These are phyloP conservation scores for Diadema setosum DNA, from an alignment of 35 echinoderm and acorn worm species.

Conservation along the genomic window DNA sequence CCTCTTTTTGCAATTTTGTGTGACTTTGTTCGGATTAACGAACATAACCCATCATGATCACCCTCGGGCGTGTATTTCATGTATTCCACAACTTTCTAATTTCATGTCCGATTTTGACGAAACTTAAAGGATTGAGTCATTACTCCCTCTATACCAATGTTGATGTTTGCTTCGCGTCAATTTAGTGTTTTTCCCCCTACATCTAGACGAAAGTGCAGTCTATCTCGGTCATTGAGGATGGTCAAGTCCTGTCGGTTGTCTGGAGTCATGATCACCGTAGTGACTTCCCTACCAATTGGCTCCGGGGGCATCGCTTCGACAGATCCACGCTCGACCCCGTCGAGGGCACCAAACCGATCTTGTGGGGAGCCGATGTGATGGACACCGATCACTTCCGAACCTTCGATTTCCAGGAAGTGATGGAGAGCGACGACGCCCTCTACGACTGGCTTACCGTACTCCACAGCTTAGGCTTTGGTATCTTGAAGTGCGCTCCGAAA, in stretches of 20 bases:
- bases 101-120: too few relatives aligned
- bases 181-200: too few relatives aligned
- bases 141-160: too few relatives aligned
- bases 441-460: constrained; percentile 52
- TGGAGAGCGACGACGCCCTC: constrained; percentile 39
- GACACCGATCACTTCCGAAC: background rate
- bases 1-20: too few relatives aligned
- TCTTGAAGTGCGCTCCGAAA: constrained; percentile 53
- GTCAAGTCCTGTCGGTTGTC: background rate
- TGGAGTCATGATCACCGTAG: constrained; percentile 27
- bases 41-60: too few relatives aligned
- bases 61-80: too few relatives aligned
- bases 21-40: too few relatives aligned
- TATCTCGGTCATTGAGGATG: background rate
- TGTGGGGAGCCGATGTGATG: constrained; percentile 32
- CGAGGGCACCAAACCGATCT: background rate
- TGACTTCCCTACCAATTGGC: background rate
- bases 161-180: too few relatives aligned
- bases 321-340: background rate
- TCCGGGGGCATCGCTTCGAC: constrained; percentile 13
- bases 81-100: too few relatives aligned
- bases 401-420: constrained; percentile 50
- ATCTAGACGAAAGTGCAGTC: background rate
- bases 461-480: constrained; percentile 3
- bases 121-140: too few relatives aligned